Base-by-base conservation (phyloP, 2,797 vertebrate species). In the Gorsachius magnificus region DNA sequence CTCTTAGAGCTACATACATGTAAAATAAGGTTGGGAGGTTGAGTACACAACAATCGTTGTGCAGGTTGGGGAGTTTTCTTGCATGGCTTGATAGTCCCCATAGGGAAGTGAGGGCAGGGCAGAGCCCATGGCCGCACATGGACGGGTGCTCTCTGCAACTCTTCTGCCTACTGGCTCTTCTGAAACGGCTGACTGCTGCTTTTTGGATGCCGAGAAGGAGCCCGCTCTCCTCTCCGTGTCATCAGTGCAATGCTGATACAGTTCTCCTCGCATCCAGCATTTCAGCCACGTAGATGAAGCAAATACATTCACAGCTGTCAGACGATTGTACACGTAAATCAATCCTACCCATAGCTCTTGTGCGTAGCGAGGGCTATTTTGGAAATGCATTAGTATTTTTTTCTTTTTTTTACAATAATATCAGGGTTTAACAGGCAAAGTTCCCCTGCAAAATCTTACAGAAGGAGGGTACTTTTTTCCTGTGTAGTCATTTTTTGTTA, bases 391-490 rank as follows among this genome's bases (percentile, higher is more conserved):
- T 38, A 24, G 38, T 43, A 20, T 46, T 21, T 17, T 46, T 46
- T 46, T 21, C 22, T 9, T 46, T 46, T 21, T 46, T 46, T 46
- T 20, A 10, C 20, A 3, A 4, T 38, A 51, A 38, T 35, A 41
- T 13, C 46, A 33, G 17, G 11, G 6, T 65, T 84, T 15, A 53
- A 5, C 1, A 29, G 19, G n/a, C 8, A 4, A 35, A 60, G 10
- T 20, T 58, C 17, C 13, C 0, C 0, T 7, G 1, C 26, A 20
- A 28, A 35, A 5, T 9, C 41, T 56, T 38, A 9, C 1, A n/a
- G 50, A 29, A 13, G 4, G 8, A 51, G 48, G 9, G 5, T 13
- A 16, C 2, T 1, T 31, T 38, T 29, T 38, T 12, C 26, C 69
- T 18, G 6, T 29, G 45, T 5, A 21, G n/a, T 33, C 69, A 13